These are phyloP conservation scores for Crocidura indochinensis DNA, from an alignment of 2,797 vertebrate species.

Conservation along the genomic window DNA sequence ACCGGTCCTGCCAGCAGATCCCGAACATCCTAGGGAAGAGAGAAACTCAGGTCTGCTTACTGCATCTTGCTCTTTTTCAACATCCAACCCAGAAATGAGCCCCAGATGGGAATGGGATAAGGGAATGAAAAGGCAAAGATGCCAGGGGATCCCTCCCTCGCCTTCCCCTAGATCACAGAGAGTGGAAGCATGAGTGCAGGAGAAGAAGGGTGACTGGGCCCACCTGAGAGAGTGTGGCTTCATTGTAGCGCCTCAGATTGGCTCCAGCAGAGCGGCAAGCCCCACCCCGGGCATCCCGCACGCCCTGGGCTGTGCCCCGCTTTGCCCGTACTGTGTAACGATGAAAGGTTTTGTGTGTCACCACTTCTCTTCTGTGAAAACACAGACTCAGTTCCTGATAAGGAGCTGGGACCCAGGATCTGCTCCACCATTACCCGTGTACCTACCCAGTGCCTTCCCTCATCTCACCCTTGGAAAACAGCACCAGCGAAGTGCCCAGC, in stretches of 20 bases:
- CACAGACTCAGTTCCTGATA: slow-evolving; percentile 62
- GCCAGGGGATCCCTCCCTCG: slow-evolving; percentile 36
- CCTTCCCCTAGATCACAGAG: slow-evolving; percentile 51
- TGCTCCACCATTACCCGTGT: not conserved
- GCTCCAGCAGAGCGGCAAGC: slow-evolving; percentile 95
- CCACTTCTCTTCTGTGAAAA: slow-evolving; percentile 92
- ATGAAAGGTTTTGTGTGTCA: slow-evolving; percentile 98
- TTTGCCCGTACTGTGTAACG: slow-evolving; percentile 97
- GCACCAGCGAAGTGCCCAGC: slow-evolving; percentile 98
- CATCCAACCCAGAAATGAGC: slow-evolving; percentile 39
- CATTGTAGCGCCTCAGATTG: slow-evolving; percentile 95
- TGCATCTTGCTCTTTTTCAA: slow-evolving; percentile 32
- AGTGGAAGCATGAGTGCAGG: not conserved
- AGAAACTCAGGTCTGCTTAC: slow-evolving; percentile 49
- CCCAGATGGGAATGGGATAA: not conserved
- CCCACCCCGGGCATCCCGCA: slow-evolving; percentile 93
- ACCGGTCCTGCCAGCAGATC: slow-evolving; percentile 92
- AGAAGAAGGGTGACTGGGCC: not conserved
- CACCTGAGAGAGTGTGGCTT: slow-evolving; percentile 94
- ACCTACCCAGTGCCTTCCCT: slow-evolving; percentile 12
- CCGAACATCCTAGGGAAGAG: slow-evolving; percentile 94
- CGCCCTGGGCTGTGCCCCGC: slow-evolving; percentile 94
- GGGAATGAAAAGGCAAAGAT: slow-evolving; percentile 33
- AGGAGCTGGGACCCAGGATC: not conserved
- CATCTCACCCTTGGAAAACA: slow-evolving; percentile 95